phyloP scores from a whole-genome alignment of 1,140 invertebrate species.

The Dolichoris vasculosae region DNA sequence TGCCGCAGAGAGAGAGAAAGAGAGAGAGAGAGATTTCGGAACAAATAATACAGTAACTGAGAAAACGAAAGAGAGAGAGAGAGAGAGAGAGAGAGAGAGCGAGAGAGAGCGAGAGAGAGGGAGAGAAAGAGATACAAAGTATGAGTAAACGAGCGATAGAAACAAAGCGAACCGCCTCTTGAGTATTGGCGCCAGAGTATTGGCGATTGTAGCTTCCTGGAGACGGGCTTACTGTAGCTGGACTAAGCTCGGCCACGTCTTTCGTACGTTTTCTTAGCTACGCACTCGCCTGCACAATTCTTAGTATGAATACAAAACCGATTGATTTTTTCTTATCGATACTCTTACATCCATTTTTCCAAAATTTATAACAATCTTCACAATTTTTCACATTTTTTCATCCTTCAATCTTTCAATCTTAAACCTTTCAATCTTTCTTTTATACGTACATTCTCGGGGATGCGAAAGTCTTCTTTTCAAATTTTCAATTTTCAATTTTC shows the following conservation, averaged over 20 bases:
- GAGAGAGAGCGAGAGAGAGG: neutral
- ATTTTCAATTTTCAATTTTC: too few species aligned
- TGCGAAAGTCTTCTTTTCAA: conserved; percentile 2
- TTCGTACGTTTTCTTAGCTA: conserved; percentile 7
- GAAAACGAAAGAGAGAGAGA: conserved; percentile 8
- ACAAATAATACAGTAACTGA: conserved; percentile 34
- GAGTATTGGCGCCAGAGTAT: neutral
- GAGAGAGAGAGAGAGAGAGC: neutral
- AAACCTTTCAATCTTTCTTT: too few species aligned
- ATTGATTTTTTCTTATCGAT: too few species aligned
- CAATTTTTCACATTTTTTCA: too few species aligned
- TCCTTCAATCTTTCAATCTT: too few species aligned
- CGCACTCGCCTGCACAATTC: conserved; percentile 1
- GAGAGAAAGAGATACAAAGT: neutral
- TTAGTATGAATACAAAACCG: conserved; percentile 3
- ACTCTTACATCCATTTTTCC: neutral
- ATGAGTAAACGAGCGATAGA: conserved; percentile 21
- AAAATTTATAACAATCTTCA: neutral
- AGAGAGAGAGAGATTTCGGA: too few species aligned
- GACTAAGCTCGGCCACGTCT: conserved; percentile 13
- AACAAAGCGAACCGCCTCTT: neutral
- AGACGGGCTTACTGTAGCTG: conserved; percentile 32
- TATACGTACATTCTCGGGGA: neutral
- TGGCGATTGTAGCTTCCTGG: conserved; percentile 4
- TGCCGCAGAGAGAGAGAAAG: conserved; percentile 4